These are phyloP conservation scores for Macrochelys suwanniensis DNA, from an alignment of 2,797 vertebrate species.

Conservation along the genomic window DNA sequence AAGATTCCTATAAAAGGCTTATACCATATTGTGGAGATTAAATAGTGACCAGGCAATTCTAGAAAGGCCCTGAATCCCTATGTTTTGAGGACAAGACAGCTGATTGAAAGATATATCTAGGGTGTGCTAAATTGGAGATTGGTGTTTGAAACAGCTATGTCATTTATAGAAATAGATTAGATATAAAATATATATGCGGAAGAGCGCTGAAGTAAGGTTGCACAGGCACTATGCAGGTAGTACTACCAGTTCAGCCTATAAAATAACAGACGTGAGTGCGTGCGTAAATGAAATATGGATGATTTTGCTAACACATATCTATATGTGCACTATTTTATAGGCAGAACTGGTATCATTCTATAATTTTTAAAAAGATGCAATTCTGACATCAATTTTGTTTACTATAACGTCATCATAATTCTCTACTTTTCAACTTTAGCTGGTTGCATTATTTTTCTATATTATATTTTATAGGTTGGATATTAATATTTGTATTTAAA, in stretches of 20 bases:
- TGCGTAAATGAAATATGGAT: background rate
- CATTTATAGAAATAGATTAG: too few species aligned
- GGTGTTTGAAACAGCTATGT: too few species aligned
- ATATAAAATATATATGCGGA: too few species aligned
- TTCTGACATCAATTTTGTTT: background rate
- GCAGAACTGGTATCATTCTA: background rate
- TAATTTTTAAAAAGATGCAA: background rate
- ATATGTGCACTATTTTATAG: background rate
- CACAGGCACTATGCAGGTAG: too few species aligned
- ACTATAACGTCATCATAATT: background rate
- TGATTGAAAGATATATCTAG: too few species aligned
- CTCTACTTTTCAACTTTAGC: background rate
- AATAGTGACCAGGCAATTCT: background rate
- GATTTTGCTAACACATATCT: background rate
- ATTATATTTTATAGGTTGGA: background rate
- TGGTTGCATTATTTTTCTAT: background rate
- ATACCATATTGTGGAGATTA: fast-evolving
- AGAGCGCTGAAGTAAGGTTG: too few species aligned
- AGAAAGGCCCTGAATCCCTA: background rate
- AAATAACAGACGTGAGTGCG: too few species aligned
- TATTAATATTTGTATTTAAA: background rate
- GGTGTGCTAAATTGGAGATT: too few species aligned
- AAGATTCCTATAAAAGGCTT: background rate
- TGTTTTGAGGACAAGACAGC: background rate
- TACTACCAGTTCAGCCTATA: too few species aligned